These are phyloP conservation scores for Ataeniobius toweri DNA, from an alignment of 2,797 vertebrate genomes.

Conservation along the genomic window DNA sequence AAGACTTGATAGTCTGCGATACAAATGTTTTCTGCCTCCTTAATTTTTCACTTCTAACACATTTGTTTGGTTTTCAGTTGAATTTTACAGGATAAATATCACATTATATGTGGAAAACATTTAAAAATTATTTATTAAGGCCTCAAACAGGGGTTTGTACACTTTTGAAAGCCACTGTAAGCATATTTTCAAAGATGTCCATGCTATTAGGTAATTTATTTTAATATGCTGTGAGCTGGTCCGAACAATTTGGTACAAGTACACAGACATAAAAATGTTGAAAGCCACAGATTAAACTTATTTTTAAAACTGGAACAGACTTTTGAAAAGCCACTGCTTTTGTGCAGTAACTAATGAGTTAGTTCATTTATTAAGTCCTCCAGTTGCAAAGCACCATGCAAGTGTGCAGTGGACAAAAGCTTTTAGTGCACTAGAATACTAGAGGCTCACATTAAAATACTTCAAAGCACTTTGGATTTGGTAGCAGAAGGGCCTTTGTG, in stretches of 20 bases:
- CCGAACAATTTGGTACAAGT: background rate
- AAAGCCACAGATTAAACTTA: conserved; percentile 4
- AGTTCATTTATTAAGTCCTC: conserved; percentile 32
- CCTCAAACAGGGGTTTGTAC: background rate
- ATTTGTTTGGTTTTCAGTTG: background rate
- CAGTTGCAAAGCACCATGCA: conserved; percentile 12
- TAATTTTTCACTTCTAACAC: background rate
- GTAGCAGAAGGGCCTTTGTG: conserved; percentile 24
- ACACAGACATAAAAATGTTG: background rate
- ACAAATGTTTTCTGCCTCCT: no score
- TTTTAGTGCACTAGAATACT: conserved; percentile 38
- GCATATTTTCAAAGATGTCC: background rate
- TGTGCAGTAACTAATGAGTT: conserved; percentile 35
- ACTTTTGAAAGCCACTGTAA: background rate
- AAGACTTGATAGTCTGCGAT: no score
- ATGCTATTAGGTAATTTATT: background rate
- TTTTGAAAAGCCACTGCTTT: conserved; percentile 14
- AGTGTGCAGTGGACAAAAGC: conserved; percentile 38
- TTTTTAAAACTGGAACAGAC: conserved; percentile 2
- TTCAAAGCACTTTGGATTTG: conserved; percentile 31
- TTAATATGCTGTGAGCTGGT: background rate
- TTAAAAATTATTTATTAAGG: background rate
- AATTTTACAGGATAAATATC: background rate
- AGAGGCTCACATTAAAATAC: conserved; percentile 48
- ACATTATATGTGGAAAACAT: background rate